Evolutionary conservation across 2,888 invertebrate species (phyloP).

Genomic region (Drosophila koepferae): DNA sequence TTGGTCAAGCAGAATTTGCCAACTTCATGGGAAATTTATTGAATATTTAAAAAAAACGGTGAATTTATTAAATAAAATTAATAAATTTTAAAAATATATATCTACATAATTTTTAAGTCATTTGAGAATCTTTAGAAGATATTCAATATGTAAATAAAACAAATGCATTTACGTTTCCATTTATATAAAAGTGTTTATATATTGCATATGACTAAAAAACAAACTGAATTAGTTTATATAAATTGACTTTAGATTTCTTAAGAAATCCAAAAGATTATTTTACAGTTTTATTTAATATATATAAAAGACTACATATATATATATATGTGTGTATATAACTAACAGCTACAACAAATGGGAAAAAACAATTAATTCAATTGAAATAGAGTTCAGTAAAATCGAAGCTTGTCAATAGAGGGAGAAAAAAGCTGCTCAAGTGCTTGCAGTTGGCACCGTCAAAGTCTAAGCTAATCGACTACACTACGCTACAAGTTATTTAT

Average conservation of each 20-base stretch:
- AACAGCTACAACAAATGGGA: constrained; percentile 70
- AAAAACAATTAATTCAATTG: constrained; percentile 44
- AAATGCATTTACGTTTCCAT: neutral
- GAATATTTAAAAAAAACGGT: no score
- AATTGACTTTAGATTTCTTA: neutral
- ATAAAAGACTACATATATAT: constrained; percentile 60
- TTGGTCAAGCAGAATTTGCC: no score
- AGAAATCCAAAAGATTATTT: neutral
- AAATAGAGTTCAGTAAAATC: constrained; percentile 34
- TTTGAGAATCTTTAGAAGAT: no score
- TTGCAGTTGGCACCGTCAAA: constrained; percentile 41
- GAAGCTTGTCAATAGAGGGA: constrained; percentile 45
- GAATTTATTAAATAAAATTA: no score
- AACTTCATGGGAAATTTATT: no score
- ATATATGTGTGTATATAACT: constrained; percentile 50
- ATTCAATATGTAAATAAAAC: neutral
- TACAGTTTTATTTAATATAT: constrained; percentile 19
- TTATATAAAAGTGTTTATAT: constrained; percentile 4
- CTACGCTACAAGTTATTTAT: constrained; percentile 19
- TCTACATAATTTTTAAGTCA: no score
- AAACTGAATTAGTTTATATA: constrained; percentile 1
- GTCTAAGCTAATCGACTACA: constrained; percentile 27
- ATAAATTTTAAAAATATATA: no score
- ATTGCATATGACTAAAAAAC: neutral
- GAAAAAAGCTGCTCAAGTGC: constrained; percentile 8